Evolutionary conservation across 2,888 invertebrate genomes (phyloP).

Genomic region (Artemia sp.): DNA sequence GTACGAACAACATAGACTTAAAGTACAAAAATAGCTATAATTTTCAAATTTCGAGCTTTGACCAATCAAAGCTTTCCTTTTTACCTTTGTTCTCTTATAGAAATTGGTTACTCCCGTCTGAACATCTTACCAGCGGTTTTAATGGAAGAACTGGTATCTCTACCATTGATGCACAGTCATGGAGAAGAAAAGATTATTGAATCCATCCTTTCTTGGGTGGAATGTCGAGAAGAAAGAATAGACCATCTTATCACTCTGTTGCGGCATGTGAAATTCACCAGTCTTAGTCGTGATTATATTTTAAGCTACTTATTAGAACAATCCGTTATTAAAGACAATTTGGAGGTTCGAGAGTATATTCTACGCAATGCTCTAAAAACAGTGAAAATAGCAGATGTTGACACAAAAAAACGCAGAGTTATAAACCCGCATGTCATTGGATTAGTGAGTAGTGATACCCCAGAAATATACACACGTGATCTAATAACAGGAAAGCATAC

Average conservation of each 20-base stretch:
- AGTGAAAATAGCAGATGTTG: neutral
- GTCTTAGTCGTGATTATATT: neutral
- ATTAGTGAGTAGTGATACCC: constrained; percentile 3
- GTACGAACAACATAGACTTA: no score
- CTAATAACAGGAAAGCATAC: neutral
- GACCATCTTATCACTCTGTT: neutral
- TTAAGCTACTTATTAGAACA: constrained; percentile 1
- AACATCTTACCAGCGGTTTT: neutral
- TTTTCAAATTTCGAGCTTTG: no score
- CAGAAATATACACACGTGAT: neutral
- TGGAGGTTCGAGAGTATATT: constrained; percentile 9
- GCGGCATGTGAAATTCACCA: constrained; percentile 2
- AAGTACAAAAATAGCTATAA: no score
- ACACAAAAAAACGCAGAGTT: neutral
- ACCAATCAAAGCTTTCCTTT: no score
- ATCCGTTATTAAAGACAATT: neutral
- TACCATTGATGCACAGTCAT: neutral
- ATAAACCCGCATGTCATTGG: neutral
- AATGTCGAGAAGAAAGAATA: constrained; percentile 5
- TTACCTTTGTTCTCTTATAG: neutral
- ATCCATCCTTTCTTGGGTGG: constrained; percentile 12
- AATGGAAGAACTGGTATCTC: constrained; percentile 5
- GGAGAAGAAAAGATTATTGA: constrained; percentile 13
- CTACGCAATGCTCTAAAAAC: neutral
- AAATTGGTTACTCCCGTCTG: constrained; percentile 1